Evolutionary conservation across 2,113 vertebrate species (phyloP).

Genomic region (Apteryx owenii): DNA sequence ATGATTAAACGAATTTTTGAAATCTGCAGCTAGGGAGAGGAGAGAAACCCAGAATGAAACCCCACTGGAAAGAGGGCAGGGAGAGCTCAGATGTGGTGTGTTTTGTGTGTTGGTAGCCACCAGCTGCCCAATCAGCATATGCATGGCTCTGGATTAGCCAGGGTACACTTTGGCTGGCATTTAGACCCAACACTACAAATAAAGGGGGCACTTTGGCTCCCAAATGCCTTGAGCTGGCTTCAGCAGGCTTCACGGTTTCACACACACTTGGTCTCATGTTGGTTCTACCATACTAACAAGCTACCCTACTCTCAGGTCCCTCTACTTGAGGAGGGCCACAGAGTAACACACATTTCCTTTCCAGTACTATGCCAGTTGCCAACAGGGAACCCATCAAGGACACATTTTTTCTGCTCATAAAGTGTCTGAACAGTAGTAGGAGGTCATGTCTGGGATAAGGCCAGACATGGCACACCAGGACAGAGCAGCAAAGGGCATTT

Average conservation of each 20-base stretch:
- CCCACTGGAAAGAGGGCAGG: background rate
- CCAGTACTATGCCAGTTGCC: background rate
- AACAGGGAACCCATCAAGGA: background rate
- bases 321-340: background rate
- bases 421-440: background rate
- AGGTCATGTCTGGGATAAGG: background rate
- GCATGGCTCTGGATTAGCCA: background rate
- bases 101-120: background rate
- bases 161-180: background rate
- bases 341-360: background rate
- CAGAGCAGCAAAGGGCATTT: background rate
- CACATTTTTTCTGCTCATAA: background rate
- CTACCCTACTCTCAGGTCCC: background rate
- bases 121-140: background rate
- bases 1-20: no score
- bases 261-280: background rate
- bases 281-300: no score
- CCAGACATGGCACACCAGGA: background rate
- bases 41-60: background rate
- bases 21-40: no score
- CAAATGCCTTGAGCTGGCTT: background rate
- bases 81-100: background rate
- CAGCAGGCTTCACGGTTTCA: background rate
- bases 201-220: background rate
- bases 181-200: background rate